Evolutionary conservation across 1,140 invertebrate species (phyloP), one percentile per base, ranked within the genome.

Genomic region (Parapsyche elsis): DNA sequence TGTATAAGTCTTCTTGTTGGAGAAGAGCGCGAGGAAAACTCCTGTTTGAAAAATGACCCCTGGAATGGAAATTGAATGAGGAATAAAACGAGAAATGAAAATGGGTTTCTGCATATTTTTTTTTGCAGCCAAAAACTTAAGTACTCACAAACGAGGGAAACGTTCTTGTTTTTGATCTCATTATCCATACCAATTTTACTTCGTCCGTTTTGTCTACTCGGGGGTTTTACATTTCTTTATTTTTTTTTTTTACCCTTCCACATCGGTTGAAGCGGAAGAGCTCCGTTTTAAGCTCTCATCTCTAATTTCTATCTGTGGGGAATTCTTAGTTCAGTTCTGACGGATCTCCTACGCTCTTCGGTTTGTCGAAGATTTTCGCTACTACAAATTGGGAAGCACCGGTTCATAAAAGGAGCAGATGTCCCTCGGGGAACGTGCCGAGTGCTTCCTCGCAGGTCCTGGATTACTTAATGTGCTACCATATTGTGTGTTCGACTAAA

Each of bases 381-480:
- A 38, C 30, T 38, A 61, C 57, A 61, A 61, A 61, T 61, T 61
- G 57, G 57, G 7, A 61, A 61, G 57, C 57, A 19, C 57, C 57
- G 57, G 57, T 61, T 61, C 57, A 61, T 61, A 61, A 61, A 61
- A 61, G 57, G 9, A 61, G 57, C 14, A 21, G 57, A 19, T 21
- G n/a, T 61, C 49, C 57, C 21, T 16, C 9, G 9, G 57, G 57
- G 57, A 61, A 19, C 7, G 57, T 19, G 57, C 57, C 14, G 57
- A 61, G 57, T 61, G 57, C 57, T 61, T 21, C 16, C 30, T 38
- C 30, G n/a, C 7, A 38, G 2, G 30, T 9, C 16, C n/a, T 5
- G 57, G 16, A 61, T 61, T 61, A 61, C 57, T 61, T 61, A 61
- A 19, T 61, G 57, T 53, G 49, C 49, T 53, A 53, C 16, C 57